These are phyloP conservation scores for Okamejei kenojei DNA, from an alignment of 2,797 vertebrate genomes.

Conservation along the genomic window DNA sequence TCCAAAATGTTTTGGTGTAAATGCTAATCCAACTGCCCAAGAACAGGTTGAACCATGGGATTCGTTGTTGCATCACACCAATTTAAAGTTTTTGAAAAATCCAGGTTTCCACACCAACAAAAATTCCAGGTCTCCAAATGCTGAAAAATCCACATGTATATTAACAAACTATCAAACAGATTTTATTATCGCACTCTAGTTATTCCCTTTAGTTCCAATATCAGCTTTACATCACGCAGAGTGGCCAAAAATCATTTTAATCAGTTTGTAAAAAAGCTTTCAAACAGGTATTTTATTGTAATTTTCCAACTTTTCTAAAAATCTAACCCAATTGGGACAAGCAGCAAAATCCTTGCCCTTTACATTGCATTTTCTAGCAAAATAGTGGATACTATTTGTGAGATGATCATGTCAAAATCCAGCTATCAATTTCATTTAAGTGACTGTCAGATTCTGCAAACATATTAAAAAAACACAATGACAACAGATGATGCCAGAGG, in stretches of 20 bases:
- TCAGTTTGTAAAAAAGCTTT: neutral
- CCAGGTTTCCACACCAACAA: neutral
- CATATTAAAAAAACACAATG: neutral
- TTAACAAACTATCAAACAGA: neutral
- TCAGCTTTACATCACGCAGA: neutral
- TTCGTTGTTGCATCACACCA: neutral
- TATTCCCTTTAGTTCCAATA: neutral
- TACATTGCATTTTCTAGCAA: too few relatives aligned
- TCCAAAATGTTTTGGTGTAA: too few relatives aligned
- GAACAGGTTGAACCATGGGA: neutral
- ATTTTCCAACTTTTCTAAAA: too few relatives aligned
- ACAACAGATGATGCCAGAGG: neutral
- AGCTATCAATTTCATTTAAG: neutral
- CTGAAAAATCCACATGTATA: neutral
- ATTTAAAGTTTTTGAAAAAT: neutral
- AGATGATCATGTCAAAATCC: too few relatives aligned
- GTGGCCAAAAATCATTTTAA: neutral
- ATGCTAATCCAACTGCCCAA: too few relatives aligned
- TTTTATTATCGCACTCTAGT: neutral
- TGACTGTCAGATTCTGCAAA: neutral
- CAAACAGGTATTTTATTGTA: neutral
- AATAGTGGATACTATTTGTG: too few relatives aligned
- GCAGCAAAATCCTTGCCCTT: too few relatives aligned
- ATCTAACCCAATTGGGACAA: too few relatives aligned
- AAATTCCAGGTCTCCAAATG: neutral